Percentiles rank a stretch among this genome's conserved stretches.
These are phyloP conservation scores for Carabus problematicus DNA, from an alignment of 2,888 invertebrate species.

Conservation along the genomic window DNA sequence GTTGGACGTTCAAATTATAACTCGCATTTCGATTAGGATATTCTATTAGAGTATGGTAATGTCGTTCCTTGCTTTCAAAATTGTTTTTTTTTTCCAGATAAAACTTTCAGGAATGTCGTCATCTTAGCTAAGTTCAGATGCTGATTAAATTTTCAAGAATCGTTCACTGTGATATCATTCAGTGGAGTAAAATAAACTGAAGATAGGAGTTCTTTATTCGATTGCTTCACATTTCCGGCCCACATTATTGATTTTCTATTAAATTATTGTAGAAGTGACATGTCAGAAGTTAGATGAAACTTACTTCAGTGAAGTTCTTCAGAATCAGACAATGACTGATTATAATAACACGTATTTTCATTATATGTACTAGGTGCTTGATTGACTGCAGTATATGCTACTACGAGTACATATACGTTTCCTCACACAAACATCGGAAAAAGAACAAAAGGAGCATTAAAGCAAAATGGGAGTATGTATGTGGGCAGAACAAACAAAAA, in stretches of 20 bases:
- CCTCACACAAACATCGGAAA: no score
- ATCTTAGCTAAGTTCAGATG: neutral
- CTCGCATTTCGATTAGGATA: conserved; percentile 41
- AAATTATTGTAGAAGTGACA: conserved; percentile 10
- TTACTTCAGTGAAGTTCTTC: no score
- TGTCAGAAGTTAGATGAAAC: conserved; percentile 3
- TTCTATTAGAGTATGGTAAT: conserved; percentile 39
- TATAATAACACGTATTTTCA: no score
- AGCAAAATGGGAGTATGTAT: no score
- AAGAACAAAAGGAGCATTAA: no score
- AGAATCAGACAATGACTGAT: no score
- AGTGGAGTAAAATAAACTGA: neutral
- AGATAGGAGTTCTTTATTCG: neutral
- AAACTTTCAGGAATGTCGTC: neutral
- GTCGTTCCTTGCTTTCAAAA: conserved; percentile 32
- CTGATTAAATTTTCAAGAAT: conserved; percentile 9
- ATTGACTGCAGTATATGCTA: no score
- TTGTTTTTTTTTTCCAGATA: conserved; percentile 30
- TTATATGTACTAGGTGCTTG: no score
- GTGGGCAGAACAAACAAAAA: no score
- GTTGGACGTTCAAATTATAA: conserved; percentile 39
- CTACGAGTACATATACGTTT: no score
- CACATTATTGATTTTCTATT: conserved; percentile 11
- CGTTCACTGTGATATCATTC: neutral
- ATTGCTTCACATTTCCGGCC: neutral